phyloP scores from a whole-genome alignment of 2,797 vertebrate genomes.

The Bufotes viridis region DNA sequence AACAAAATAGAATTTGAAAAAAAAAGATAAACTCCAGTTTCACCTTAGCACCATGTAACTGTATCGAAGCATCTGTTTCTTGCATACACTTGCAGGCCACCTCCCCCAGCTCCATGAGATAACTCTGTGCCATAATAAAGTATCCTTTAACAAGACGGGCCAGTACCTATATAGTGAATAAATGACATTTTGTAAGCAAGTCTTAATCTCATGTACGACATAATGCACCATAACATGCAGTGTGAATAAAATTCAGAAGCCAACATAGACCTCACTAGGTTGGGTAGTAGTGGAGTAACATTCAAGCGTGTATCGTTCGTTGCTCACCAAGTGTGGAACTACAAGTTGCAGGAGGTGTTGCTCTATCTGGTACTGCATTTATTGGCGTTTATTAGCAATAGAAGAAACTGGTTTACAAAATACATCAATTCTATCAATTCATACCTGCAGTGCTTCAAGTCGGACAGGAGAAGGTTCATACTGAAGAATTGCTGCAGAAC shows the following conservation, averaged over 20 bases:
- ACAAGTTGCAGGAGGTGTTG: neutral
- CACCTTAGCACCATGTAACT: conserved; percentile 95
- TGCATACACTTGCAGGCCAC: conserved; percentile 88
- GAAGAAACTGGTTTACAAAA: neutral
- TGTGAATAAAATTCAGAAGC: neutral
- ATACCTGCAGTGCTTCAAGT: conserved; percentile 92
- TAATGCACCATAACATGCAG: neutral
- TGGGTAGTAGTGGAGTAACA: neutral
- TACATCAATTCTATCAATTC: conserved; percentile 18
- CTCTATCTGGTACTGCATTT: too few species aligned
- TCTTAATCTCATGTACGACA: neutral
- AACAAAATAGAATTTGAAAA: neutral
- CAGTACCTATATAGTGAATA: conserved; percentile 78
- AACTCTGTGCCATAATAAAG: conserved; percentile 82
- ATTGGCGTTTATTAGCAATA: neutral
- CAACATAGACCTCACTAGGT: neutral
- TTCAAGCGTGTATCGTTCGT: neutral
- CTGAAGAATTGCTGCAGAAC: conserved; percentile 45
- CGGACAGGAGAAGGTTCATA: conserved; percentile 91
- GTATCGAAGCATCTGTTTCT: conserved; percentile 87
- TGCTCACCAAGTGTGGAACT: neutral
- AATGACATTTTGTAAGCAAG: neutral
- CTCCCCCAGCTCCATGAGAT: conserved; percentile 86
- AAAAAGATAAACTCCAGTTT: conserved; percentile 46
- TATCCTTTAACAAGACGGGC: conserved; percentile 91